A percentile compares a stretch with the other conserved stretches of the same genome.
phyloP scores from a whole-genome alignment of 2,888 invertebrate species.

The Xiphydria camelus region DNA sequence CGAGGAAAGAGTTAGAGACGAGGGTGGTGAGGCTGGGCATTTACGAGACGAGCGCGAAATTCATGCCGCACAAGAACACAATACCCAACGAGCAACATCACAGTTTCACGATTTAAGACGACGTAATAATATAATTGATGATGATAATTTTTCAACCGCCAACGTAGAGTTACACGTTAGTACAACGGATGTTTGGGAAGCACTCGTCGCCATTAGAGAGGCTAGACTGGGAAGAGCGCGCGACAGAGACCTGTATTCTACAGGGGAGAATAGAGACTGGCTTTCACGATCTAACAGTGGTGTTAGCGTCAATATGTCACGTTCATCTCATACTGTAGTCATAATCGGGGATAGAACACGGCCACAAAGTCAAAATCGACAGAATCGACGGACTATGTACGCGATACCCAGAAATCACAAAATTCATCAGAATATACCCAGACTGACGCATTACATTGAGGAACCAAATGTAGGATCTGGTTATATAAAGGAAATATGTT shows the following conservation, averaged over 20 bases:
- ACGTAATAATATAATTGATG: constrained; percentile 39
- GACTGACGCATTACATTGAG: constrained; percentile 81
- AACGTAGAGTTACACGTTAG: constrained; percentile 56
- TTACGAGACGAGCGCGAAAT: constrained; percentile 34
- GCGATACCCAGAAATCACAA: constrained; percentile 56
- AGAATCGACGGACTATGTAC: constrained; percentile 45
- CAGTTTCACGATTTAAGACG: constrained; percentile 37
- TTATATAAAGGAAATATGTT: constrained; percentile 90
- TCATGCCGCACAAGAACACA: constrained; percentile 29
- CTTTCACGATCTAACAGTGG: constrained; percentile 35
- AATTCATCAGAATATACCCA: constrained; percentile 72
- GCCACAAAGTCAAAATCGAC: constrained; percentile 40
- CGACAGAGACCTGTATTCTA: constrained; percentile 49
- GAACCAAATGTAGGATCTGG: constrained; percentile 90
- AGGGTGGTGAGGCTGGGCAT: constrained; percentile 22
- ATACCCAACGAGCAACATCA: constrained; percentile 29
- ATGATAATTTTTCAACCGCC: constrained; percentile 41
- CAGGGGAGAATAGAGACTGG: constrained; percentile 32
- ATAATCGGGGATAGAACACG: constrained; percentile 50
- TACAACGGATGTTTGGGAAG: constrained; percentile 69
- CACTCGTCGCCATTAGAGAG: constrained; percentile 68
- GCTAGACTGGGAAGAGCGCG: constrained; percentile 64
- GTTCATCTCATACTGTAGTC: constrained; percentile 50
- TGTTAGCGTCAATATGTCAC: constrained; percentile 40
- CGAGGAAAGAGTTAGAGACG: constrained; percentile 4